These are phyloP conservation scores for Daubentonia madagascariensis DNA, from an alignment of 2,113 vertebrate genomes.

Conservation along the genomic window DNA sequence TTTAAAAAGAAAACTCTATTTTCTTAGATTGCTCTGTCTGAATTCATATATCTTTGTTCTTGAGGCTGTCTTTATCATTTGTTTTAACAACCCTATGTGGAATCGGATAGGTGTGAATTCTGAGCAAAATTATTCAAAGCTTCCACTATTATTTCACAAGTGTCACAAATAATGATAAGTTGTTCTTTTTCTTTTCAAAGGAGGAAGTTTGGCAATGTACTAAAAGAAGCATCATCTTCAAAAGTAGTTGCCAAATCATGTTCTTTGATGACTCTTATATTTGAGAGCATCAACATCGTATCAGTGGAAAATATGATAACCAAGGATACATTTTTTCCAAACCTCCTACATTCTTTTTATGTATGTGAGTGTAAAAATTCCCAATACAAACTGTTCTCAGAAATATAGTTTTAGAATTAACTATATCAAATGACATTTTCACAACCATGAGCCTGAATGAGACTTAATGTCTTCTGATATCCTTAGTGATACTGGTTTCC, in stretches of 20 bases:
- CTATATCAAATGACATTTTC: not conserved
- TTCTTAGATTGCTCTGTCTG: not conserved
- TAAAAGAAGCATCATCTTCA: not conserved
- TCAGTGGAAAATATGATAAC: not conserved
- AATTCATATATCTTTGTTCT: constrained; percentile 18
- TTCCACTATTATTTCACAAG: constrained; percentile 43
- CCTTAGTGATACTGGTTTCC: not conserved
- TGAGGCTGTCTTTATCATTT: not conserved
- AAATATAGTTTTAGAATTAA: not conserved
- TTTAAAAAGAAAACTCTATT: not conserved
- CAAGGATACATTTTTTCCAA: not conserved
- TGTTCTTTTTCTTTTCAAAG: not conserved
- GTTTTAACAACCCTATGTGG: not conserved
- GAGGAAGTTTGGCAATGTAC: not conserved
- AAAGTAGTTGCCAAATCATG: not conserved
- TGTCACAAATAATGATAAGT: constrained; percentile 18
- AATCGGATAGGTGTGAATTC: constrained; percentile 26
- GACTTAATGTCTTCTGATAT: not conserved
- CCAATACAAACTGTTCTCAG: not conserved
- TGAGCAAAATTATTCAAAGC: constrained; percentile 26
- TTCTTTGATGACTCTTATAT: not conserved
- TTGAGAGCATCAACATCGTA: not conserved
- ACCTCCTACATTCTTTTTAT: not conserved
- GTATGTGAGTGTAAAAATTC: not conserved
- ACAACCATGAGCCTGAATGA: not conserved